Percentiles rank a stretch among this genome's conserved stretches.
Conservation (phyloP, 2,888 invertebrate species). For the Pseudococcus longispinus region DNA sequence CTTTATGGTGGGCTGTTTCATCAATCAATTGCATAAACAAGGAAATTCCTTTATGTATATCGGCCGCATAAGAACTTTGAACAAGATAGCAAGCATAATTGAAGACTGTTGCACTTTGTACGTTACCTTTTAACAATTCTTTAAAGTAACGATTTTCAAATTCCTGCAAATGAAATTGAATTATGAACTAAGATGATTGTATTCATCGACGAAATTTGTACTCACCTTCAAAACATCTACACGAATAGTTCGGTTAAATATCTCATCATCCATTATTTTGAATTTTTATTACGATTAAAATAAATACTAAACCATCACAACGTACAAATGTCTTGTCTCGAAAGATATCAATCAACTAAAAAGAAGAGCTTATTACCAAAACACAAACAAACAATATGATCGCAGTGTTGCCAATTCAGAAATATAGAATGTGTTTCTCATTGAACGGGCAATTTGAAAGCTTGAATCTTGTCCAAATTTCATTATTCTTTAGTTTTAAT, state of each 20-base stretch:
- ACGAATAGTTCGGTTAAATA: conserved; percentile 14
- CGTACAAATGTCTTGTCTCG: neutral
- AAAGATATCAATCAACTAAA: neutral
- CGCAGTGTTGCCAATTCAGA: neutral
- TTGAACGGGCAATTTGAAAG: neutral
- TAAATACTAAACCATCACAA: neutral
- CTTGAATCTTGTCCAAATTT: neutral
- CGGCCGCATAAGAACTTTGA: conserved; percentile 23
- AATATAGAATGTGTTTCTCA: neutral
- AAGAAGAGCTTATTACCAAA: neutral
- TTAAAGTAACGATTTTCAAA: neutral
- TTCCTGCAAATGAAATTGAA: neutral
- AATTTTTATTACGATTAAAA: neutral
- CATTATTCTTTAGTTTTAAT: neutral
- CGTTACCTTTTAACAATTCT: neutral
- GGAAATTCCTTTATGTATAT: conserved; percentile 18
- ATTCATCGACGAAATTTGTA: neutral
- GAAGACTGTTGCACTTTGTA: neutral
- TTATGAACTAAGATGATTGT: neutral
- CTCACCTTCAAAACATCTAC: conserved; percentile 25
- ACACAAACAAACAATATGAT: neutral
- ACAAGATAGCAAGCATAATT: conserved; percentile 19
- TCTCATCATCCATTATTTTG: conserved; percentile 8
- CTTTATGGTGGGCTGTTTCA: neutral
- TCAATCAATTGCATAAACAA: neutral